Conservation (phyloP, 1,140 invertebrate species). For the Drosophila novamexicana region DNA sequence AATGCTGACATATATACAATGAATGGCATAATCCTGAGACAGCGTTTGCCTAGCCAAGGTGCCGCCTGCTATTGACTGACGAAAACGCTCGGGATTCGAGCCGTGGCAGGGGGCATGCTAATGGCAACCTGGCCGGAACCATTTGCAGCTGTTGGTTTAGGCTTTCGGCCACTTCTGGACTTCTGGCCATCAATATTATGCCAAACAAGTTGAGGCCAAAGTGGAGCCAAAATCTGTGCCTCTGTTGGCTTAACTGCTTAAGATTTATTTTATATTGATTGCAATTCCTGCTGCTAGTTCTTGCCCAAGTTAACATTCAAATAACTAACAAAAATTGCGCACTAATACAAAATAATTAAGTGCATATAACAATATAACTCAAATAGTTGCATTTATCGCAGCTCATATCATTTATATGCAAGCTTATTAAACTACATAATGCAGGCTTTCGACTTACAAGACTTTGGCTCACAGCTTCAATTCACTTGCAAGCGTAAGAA, state of each 20-base stretch:
- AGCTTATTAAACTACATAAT: too few relatives aligned
- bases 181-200: not conserved
- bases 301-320: too few relatives aligned
- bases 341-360: too few relatives aligned
- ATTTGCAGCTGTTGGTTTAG: slow-evolving; percentile 14
- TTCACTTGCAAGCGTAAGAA: too few relatives aligned
- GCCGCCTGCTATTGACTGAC: slow-evolving; percentile 7
- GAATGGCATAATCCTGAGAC: slow-evolving; percentile 65
- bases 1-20: slow-evolving; percentile 77
- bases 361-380: too few relatives aligned
- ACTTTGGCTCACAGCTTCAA: too few relatives aligned
- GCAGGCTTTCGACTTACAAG: too few relatives aligned
- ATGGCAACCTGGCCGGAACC: slow-evolving; percentile 1
- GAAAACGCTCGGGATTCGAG: not conserved
- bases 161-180: slow-evolving; percentile 9
- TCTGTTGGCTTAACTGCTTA: not conserved
- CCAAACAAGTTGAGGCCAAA: not conserved
- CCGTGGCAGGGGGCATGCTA: not conserved
- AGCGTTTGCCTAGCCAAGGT: slow-evolving; percentile 66
- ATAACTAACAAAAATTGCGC: too few relatives aligned
- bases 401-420: too few relatives aligned
- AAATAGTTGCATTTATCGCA: too few relatives aligned
- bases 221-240: not conserved
- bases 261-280: slow-evolving; percentile 9
- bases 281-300: not conserved